Evolutionary conservation across 2,888 invertebrate species (phyloP), one percentile per base, ranked within the genome.

Genomic region (Dyspetes luteomarginatus): DNA sequence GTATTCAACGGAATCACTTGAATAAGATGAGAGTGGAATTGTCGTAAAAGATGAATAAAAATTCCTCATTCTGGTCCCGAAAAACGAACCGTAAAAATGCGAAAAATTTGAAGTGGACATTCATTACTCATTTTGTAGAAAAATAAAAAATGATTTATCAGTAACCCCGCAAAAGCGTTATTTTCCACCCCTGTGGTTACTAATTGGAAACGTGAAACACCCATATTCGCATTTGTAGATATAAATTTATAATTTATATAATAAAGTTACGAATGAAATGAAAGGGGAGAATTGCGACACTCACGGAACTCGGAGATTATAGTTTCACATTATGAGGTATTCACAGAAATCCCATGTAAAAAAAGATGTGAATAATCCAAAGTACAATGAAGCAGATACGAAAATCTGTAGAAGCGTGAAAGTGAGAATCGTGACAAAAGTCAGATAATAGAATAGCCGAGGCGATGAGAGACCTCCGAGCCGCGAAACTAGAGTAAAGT

Each of bases 391-490:
- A 41, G 22, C n/a, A 9, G 52, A n/a, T 28, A 58, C 28, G 81
- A 85, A 83, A 75, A 84, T 84, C 83, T 65, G 76, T 84, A 84
- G 83, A 87, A 85, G 85, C 85, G 82, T 83, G 81, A 56, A 78
- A 77, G 77, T 83, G 69, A 69, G 83, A 78, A 73, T 71, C 19
- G 9, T 26, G 62, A 43, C 50, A 41, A 72, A 60, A 50, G 19
- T 58, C 56, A 12, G 43, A 24, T 28, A n/a, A 28, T 41, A 41
- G 7, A 24, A 50, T 28, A 28, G 55, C 50, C 74, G 58, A 64
- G 83, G 82, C 82, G 85, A 86, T 83, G 84, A 82, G 85, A 85
- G 48, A 48, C 48, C 5, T 84, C 50, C 41, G 43, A 30, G 22
- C 17, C 36, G 58, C 15, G 22, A 36, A 50, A 28, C 36, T 17